phyloP scores from a whole-genome alignment of 2,888 invertebrate species.

The Caenorhabditis doughertyi region DNA sequence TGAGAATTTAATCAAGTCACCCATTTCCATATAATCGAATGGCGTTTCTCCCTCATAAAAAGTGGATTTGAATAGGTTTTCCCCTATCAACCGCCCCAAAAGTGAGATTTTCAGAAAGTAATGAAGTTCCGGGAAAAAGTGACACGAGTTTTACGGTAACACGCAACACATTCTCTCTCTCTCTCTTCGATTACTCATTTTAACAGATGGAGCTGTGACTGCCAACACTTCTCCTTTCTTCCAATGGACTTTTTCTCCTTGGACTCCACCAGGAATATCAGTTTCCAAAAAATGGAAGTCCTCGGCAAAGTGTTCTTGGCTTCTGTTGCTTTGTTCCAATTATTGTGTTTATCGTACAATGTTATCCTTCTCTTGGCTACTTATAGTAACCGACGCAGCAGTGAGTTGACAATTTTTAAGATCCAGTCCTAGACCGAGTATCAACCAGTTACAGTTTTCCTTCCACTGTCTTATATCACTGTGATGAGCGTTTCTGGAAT shows the following conservation, averaged over 20 bases:
- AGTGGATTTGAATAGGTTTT: too few species aligned
- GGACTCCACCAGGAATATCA: neutral
- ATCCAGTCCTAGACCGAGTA: too few species aligned
- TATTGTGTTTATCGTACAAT: neutral
- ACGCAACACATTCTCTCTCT: too few species aligned
- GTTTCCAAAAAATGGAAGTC: neutral
- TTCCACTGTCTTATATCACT: neutral
- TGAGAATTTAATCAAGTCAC: too few species aligned
- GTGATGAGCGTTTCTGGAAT: constrained; percentile 6
- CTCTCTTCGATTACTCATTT: neutral
- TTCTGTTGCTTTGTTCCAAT: neutral
- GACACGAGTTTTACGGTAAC: neutral
- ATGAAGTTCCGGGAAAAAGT: neutral
- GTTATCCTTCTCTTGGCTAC: neutral
- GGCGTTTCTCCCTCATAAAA: too few species aligned
- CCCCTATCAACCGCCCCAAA: too few species aligned
- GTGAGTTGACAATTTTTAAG: too few species aligned
- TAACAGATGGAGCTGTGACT: neutral
- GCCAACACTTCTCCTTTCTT: neutral
- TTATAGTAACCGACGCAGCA: neutral
- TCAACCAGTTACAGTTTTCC: neutral
- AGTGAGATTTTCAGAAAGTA: neutral
- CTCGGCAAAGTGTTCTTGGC: neutral
- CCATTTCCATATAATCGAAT: too few species aligned
- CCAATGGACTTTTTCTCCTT: constrained; percentile 10